A percentile compares a stretch with the other conserved stretches of the same genome.
phyloP scores from a whole-genome alignment of 1,140 invertebrate species.

The Belonocnema kinseyi region DNA sequence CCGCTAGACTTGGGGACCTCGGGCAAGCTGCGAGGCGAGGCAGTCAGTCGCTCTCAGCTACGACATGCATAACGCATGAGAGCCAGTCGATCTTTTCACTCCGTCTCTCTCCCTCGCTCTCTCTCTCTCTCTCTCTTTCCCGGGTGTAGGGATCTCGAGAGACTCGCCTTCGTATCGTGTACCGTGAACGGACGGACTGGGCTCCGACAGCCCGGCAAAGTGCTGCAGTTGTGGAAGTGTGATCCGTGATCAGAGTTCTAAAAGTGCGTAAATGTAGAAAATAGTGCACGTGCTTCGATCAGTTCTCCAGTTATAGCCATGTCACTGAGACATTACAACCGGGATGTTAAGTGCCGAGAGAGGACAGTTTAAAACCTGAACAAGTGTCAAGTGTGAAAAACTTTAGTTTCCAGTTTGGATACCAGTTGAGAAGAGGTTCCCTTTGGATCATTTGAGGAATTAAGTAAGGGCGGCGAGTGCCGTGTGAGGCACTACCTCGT shows the following conservation, averaged over 20 bases:
- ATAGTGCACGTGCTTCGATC: constrained; percentile 36
- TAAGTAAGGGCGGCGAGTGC: constrained; percentile 45
- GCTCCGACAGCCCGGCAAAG: constrained; percentile 36
- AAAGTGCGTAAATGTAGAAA: constrained; percentile 30
- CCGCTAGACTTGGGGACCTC: constrained; percentile 68
- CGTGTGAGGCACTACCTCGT: constrained; percentile 46
- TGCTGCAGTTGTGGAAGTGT: constrained; percentile 43
- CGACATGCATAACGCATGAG: constrained; percentile 80
- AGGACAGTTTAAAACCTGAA: constrained; percentile 1
- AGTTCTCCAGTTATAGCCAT: constrained; percentile 34
- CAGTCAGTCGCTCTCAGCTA: constrained; percentile 76
- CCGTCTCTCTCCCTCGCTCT: constrained; percentile 54
- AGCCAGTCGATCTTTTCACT: constrained; percentile 67
- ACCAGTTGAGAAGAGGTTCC: neutral
- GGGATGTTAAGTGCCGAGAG: neutral
- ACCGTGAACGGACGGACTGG: constrained; percentile 46
- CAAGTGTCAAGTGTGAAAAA: neutral
- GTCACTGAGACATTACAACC: neutral
- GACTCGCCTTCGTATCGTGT: constrained; percentile 44
- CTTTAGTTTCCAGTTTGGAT: neutral
- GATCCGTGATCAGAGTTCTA: neutral
- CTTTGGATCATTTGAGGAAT: neutral
- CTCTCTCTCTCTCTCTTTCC: constrained; percentile 55
- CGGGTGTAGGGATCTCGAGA: constrained; percentile 44
- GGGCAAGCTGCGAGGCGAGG: constrained; percentile 72